These are phyloP conservation scores for Phyllopteryx taeniolatus DNA, from an alignment of 2,113 vertebrate species.

Conservation along the genomic window DNA sequence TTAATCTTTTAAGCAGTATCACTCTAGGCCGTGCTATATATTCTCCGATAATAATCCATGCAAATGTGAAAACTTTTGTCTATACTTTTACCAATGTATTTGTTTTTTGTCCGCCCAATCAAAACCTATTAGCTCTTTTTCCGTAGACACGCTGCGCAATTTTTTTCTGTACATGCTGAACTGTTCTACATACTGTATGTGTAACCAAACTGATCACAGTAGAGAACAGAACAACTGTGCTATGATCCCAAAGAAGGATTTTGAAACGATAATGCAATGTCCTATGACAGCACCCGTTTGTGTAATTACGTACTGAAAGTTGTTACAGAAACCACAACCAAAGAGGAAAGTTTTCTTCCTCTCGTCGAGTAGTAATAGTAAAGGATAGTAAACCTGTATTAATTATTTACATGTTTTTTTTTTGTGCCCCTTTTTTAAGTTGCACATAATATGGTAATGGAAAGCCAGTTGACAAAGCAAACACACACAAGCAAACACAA, in stretches of 20 bases:
- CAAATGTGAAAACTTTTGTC: not conserved
- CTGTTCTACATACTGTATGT: conserved; percentile 1
- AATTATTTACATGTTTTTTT: not conserved
- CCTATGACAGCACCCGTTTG: not conserved
- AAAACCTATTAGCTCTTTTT: not conserved
- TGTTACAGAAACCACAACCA: not conserved
- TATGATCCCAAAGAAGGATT: conserved; percentile 10
- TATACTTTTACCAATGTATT: too few species aligned
- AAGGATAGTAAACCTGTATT: not conserved
- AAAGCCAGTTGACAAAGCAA: not conserved
- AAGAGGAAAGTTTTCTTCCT: not conserved
- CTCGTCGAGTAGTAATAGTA: not conserved
- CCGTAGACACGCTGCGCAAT: conserved; percentile 19
- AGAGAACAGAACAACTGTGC: not conserved
- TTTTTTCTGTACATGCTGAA: conserved; percentile 13
- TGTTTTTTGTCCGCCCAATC: too few species aligned
- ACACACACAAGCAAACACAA: not conserved
- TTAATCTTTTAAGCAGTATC: too few species aligned
- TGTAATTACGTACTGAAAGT: not conserved
- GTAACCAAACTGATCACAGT: not conserved
- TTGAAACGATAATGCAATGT: not conserved
- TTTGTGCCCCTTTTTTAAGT: not conserved
- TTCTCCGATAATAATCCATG: too few species aligned
- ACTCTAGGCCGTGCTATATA: too few species aligned
- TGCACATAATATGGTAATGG: not conserved